Evolutionary conservation across 2,797 vertebrate genomes (phyloP).

Genomic region (Sitta carolinensis): DNA sequence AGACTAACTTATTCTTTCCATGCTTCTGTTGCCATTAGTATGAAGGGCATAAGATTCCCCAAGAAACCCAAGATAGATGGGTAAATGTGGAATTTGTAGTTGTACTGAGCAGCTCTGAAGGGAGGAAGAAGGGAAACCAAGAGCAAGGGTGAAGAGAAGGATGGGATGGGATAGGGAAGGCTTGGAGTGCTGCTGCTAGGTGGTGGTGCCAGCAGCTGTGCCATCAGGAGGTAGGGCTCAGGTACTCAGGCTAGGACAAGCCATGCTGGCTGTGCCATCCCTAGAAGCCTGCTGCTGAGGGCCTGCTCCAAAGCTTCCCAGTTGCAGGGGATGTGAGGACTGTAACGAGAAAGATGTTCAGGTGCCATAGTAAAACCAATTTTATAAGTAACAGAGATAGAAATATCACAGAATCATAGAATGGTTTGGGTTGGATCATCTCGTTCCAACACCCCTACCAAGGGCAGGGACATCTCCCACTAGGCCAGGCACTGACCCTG

Average conservation of each 20-base stretch:
- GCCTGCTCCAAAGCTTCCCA: neutral
- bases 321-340: neutral
- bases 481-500: neutral
- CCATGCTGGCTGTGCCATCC: neutral
- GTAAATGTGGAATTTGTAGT: neutral
- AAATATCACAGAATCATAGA: neutral
- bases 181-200: neutral
- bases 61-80: neutral
- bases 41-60: neutral
- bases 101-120: neutral
- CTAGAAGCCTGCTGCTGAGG: neutral
- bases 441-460: accelerated
- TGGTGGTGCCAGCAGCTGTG: neutral
- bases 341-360: neutral
- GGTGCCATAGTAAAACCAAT: neutral
- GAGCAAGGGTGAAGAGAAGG: neutral
- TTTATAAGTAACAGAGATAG: neutral
- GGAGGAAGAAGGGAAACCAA: neutral
- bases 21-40: neutral
- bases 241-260: neutral
- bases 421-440: neutral
- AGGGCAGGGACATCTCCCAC: neutral
- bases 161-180: neutral
- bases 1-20: neutral
- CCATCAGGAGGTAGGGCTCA: neutral